Base-by-base conservation (phyloP, 2,888 invertebrate species). In the Anthophora plumipes region DNA sequence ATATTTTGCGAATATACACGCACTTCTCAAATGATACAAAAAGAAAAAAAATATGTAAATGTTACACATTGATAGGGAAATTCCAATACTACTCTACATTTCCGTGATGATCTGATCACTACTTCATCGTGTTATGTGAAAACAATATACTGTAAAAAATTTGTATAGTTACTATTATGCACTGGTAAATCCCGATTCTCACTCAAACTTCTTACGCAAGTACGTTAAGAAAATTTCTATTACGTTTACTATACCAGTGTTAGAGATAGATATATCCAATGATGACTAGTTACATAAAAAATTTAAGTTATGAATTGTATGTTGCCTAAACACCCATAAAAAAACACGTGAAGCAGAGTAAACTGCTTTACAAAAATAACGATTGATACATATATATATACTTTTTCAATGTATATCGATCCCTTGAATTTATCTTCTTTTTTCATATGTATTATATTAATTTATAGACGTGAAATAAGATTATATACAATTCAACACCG, bases 221-320 rank as follows among this genome's bases (percentile, higher is more conserved):
- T 22, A 37, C 11, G 12, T 59, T n/a, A n/a, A 48, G 37, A 37
- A 48, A 52, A 57, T 37, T 63, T 12, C 37, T 31, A 68, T 74
- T n/a, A 41, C 12, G 14, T 68, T n/a, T 64, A 25, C 37, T 50
- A 57, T 52, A 59, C 31, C 22, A 3, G 57, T 46, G 43, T 25
- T 31, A 43, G 37, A 63, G 17, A 52, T 50, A 17, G 22, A 64
- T 50, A 43, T 25, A 50, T 73, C 25, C n/a, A 37, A 73, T 9
- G 11, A 55, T 60, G 43, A 73, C 46, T 77, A 77, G 37, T 59
- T 66, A 64, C 37, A 72, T 54, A 64, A 31, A 59, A 64, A 68
- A 20, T 57, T 75, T 64, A 25, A 54, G 22, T 37, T 46, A 63
- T n/a, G 8, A 46, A 20, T 69, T 37, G 17, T 52, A 41, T 52